Conservation (phyloP, 2,888 invertebrate genomes). For the Nomada ferruginata region DNA sequence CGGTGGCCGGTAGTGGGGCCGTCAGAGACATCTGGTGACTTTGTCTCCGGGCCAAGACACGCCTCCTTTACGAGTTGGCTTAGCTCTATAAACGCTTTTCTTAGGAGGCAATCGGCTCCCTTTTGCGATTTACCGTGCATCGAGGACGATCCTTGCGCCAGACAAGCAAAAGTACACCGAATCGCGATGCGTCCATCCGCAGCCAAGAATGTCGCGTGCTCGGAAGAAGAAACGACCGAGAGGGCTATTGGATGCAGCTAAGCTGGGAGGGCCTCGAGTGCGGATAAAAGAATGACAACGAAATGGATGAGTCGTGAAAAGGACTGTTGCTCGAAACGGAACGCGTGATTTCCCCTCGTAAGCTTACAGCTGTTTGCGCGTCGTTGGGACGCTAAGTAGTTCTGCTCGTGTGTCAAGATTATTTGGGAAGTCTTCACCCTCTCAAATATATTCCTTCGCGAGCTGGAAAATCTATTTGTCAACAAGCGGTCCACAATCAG, state of each 20-base stretch:
- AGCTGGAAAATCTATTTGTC: no score
- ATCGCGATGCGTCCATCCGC: slow-evolving; percentile 43
- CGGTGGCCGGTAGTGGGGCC: slow-evolving; percentile 62
- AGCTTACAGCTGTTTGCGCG: slow-evolving; percentile 54
- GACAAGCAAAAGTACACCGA: slow-evolving; percentile 66
- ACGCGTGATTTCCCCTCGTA: slow-evolving; percentile 57
- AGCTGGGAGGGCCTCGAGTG: slow-evolving; percentile 19
- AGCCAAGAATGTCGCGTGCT: slow-evolving; percentile 59
- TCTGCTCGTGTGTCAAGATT: slow-evolving; percentile 20
- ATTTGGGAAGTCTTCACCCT: no score
- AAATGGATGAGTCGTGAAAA: slow-evolving; percentile 34
- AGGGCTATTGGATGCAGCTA: slow-evolving; percentile 57
- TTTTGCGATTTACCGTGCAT: slow-evolving; percentile 74
- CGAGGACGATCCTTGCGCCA: slow-evolving; percentile 65
- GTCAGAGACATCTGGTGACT: slow-evolving; percentile 76
- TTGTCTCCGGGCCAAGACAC: slow-evolving; percentile 79
- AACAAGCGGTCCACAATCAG: no score
- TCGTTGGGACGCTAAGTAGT: slow-evolving; percentile 38
- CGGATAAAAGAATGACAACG: background rate
- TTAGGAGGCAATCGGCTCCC: slow-evolving; percentile 69
- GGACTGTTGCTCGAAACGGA: slow-evolving; percentile 27
- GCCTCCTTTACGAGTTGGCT: slow-evolving; percentile 75
- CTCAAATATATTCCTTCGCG: no score
- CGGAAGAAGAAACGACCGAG: slow-evolving; percentile 44
- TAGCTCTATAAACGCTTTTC: slow-evolving; percentile 74